These are phyloP conservation scores for Sinhomidia bicolor DNA, from an alignment of 2,888 invertebrate genomes.

Conservation along the genomic window DNA sequence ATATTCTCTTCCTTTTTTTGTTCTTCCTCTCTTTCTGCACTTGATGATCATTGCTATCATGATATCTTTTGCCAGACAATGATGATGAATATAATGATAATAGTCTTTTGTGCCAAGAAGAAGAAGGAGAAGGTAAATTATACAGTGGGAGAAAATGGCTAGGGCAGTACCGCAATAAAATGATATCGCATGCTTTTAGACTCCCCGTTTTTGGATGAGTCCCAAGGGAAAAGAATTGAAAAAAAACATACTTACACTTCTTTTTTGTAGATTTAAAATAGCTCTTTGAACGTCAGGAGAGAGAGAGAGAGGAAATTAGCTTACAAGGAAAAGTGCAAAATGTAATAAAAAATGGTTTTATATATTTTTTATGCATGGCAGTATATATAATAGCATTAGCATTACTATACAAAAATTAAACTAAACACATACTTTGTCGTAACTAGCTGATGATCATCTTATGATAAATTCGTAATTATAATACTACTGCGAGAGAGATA, in stretches of 20 bases:
- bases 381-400: neutral
- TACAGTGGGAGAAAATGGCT: neutral
- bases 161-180: neutral
- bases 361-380: neutral
- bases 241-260: neutral
- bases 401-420: neutral
- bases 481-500: neutral
- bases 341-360: neutral
- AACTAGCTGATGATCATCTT: neutral
- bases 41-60: neutral
- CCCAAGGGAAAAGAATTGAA: constrained; percentile 33
- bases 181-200: constrained; percentile 24
- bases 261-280: constrained; percentile 44
- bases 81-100: constrained; percentile 38
- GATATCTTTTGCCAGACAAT: neutral
- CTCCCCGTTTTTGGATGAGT: constrained; percentile 43
- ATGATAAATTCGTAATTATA: neutral
- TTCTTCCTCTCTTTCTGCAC: too few species aligned
- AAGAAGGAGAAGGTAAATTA: constrained; percentile 6
- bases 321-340: neutral
- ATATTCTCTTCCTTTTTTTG: too few species aligned
- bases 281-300: neutral
- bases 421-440: too few species aligned
- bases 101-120: constrained; percentile 31
- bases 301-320: constrained; percentile 38